A percentile compares a stretch with the other conserved stretches of the same genome.
Conservation (phyloP, 2,888 invertebrate species). For the Melanophora roralis region DNA sequence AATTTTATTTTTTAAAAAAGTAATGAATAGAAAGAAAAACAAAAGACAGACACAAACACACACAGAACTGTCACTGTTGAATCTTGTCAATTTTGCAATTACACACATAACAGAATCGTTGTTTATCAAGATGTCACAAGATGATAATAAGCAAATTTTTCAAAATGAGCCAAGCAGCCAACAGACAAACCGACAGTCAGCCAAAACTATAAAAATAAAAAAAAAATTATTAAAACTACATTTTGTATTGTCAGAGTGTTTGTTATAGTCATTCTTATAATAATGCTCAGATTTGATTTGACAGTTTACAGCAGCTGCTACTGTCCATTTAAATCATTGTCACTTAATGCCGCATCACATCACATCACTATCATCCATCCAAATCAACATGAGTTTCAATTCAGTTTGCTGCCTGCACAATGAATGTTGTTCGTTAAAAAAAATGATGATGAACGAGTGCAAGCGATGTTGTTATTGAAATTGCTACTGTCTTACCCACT, state of each 20-base stretch:
- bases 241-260: slow-evolving; percentile 19
- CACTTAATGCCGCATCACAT: slow-evolving; percentile 63
- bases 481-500: slow-evolving; percentile 14
- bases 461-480: slow-evolving; percentile 32
- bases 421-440: slow-evolving; percentile 5
- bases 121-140: slow-evolving; percentile 48
- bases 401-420: slow-evolving; percentile 42
- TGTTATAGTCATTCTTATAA: slow-evolving; percentile 44
- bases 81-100: slow-evolving; percentile 52
- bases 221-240: neutral
- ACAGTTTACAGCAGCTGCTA: slow-evolving; percentile 63
- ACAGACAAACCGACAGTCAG: slow-evolving; percentile 7
- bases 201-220: neutral
- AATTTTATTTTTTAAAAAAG: slow-evolving; percentile 51
- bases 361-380: slow-evolving; percentile 58
- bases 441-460: no score
- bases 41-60: neutral
- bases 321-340: slow-evolving; percentile 65
- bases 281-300: slow-evolving; percentile 60
- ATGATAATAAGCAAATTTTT: slow-evolving; percentile 59
- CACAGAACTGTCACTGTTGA: slow-evolving; percentile 49
- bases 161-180: slow-evolving; percentile 23
- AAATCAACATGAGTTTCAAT: slow-evolving; percentile 52
- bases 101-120: slow-evolving; percentile 46
- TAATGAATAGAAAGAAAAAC: slow-evolving; percentile 17